Conservation (phyloP, 2,113 vertebrate species). For the Eidolon helvum region DNA sequence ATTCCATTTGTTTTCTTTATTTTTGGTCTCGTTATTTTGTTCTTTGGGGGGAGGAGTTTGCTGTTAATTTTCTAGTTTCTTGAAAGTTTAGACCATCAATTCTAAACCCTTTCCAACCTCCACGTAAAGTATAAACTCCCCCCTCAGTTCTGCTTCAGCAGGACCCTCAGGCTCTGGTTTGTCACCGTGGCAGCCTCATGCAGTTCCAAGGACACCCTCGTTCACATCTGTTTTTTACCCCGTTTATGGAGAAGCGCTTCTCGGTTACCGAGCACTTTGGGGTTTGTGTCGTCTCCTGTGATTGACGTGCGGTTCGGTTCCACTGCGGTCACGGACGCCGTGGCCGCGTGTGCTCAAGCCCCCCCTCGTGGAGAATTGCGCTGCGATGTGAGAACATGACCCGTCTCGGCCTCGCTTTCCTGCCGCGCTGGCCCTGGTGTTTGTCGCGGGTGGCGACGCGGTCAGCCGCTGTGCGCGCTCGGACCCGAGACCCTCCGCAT, state of each 20-base stretch:
- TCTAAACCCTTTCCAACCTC: neutral
- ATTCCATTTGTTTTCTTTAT: neutral
- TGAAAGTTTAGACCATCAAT: neutral
- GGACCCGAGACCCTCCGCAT: too few species aligned
- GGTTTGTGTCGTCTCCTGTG: neutral
- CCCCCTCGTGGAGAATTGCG: neutral
- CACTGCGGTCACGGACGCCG: neutral
- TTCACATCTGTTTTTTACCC: neutral
- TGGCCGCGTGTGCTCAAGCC: neutral
- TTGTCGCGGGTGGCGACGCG: too few species aligned
- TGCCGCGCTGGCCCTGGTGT: too few species aligned
- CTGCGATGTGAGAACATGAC: neutral
- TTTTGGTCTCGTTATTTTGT: neutral
- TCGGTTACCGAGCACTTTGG: neutral
- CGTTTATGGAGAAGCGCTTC: neutral
- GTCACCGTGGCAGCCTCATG: neutral
- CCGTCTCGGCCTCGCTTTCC: accelerated
- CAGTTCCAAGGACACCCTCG: neutral
- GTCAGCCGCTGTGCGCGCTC: too few species aligned
- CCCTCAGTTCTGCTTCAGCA: neutral
- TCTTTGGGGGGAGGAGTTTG: neutral
- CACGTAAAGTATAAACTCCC: neutral
- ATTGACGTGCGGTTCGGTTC: neutral
- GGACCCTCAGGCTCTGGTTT: neutral
- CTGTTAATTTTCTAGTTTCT: neutral